A percentile compares a stretch with the other conserved stretches of the same genome.
Evolutionary conservation across 2,113 vertebrate species (phyloP).

Genomic region (Scatophagus argus): DNA sequence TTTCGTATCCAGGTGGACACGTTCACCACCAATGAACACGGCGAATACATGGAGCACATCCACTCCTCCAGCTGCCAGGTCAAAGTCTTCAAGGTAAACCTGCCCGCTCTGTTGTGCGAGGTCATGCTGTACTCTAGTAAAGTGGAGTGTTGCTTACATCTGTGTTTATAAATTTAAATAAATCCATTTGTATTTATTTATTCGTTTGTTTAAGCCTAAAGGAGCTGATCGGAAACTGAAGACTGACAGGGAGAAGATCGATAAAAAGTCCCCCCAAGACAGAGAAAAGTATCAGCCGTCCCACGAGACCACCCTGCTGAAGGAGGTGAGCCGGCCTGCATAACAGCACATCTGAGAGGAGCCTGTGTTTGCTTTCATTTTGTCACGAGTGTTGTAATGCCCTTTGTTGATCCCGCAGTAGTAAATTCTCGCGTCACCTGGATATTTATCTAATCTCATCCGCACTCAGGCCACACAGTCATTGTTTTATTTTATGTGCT

Average conservation of each 20-base stretch:
- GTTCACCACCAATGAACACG: constrained; percentile 89
- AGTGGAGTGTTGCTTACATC: no score
- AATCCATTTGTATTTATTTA: neutral
- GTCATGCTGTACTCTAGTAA: no score
- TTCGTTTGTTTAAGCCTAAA: constrained; percentile 90
- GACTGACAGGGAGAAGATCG: constrained; percentile 95
- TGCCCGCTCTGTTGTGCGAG: no score
- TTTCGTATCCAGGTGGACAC: constrained; percentile 96
- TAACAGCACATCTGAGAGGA: neutral
- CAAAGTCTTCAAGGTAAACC: constrained; percentile 98
- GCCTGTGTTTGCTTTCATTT: constrained; percentile 5
- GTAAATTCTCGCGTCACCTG: neutral
- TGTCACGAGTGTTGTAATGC: neutral
- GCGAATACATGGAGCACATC: constrained; percentile 91
- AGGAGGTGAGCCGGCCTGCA: constrained; percentile 85
- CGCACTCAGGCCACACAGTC: neutral
- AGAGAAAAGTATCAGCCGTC: constrained; percentile 94
- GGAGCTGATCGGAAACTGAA: constrained; percentile 97
- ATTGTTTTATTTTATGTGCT: neutral
- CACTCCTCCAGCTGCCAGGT: constrained; percentile 96
- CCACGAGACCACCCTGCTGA: constrained; percentile 91
- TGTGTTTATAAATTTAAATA: neutral
- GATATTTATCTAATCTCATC: constrained; percentile 21
- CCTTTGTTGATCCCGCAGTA: constrained; percentile 2
- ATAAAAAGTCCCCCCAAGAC: constrained; percentile 90